Percentiles rank a stretch among this genome's conserved stretches.
These are phyloP conservation scores for Brevipalpus yothersi DNA, from an alignment of 1,140 invertebrate species.

Conservation along the genomic window DNA sequence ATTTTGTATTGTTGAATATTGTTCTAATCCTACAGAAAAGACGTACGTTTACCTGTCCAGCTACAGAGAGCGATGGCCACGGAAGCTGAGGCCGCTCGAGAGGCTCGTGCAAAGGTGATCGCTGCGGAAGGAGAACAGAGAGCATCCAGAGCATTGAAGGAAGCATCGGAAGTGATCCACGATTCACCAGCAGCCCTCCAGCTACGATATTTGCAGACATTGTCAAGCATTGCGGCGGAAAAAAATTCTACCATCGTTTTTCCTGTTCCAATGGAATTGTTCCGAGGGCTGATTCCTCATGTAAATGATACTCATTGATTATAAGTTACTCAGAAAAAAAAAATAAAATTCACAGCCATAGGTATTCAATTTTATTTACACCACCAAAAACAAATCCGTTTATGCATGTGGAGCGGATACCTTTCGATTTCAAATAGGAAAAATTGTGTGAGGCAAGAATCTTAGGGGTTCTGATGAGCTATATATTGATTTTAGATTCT, in stretches of 20 bases:
- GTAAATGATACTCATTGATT: background rate
- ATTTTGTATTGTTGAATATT: background rate
- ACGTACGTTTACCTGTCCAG: slow-evolving; percentile 54
- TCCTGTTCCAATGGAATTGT: slow-evolving; percentile 25
- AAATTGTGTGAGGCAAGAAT: no score
- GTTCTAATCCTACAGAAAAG: slow-evolving; percentile 36
- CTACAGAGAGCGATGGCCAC: slow-evolving; percentile 63
- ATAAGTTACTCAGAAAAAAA: no score
- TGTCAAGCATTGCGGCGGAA: slow-evolving; percentile 83
- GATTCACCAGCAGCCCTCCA: slow-evolving; percentile 29
- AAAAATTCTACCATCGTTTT: slow-evolving; percentile 96
- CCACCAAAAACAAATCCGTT: no score
- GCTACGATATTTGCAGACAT: slow-evolving; percentile 42
- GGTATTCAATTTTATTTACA: no score
- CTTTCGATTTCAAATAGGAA: no score
- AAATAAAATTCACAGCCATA: no score
- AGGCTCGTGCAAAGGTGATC: slow-evolving; percentile 41
- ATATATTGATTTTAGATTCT: no score
- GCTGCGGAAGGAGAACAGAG: slow-evolving; percentile 52
- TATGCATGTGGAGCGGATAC: no score
- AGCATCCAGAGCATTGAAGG: slow-evolving; percentile 57
- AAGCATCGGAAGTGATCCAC: slow-evolving; percentile 63
- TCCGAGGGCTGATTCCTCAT: slow-evolving; percentile 3
- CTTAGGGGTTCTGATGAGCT: no score
- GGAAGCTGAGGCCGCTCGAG: slow-evolving; percentile 60